phyloP scores from a whole-genome alignment of 2,797 vertebrate genomes.

The Cossypha polioptera region DNA sequence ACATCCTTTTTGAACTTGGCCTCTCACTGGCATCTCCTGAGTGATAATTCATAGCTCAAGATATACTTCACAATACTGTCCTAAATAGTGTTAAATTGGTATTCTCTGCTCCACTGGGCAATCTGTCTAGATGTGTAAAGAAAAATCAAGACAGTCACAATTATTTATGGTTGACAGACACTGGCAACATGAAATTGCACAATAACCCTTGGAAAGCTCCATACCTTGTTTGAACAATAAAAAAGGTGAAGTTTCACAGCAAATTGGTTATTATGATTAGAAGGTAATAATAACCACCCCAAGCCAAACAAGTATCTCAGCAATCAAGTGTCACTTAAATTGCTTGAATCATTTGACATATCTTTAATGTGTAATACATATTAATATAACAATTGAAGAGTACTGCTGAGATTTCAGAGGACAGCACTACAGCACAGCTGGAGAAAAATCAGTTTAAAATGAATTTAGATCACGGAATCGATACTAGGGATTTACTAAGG shows the following conservation, averaged over 20 bases:
- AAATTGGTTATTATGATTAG: conserved; percentile 29
- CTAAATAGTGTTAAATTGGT: conserved; percentile 47
- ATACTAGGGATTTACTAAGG: conserved; percentile 65
- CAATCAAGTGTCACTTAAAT: neutral
- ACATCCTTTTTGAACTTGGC: conserved; percentile 7
- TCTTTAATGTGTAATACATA: neutral
- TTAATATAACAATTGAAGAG: conserved; percentile 10
- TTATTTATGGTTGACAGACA: conserved; percentile 67
- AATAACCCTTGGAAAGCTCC: conserved; percentile 34
- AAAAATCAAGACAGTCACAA: conserved; percentile 43
- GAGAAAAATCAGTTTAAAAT: conserved; percentile 71
- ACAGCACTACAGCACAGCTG: neutral
- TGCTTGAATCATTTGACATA: neutral
- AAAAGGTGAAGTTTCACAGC: conserved; percentile 33
- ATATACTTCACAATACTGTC: conserved; percentile 34
- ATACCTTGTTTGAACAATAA: conserved; percentile 25
- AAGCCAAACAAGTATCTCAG: conserved; percentile 1
- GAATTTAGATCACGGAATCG: conserved; percentile 66
- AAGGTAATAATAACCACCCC: neutral
- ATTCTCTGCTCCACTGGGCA: conserved; percentile 59
- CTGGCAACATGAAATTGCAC: conserved; percentile 36
- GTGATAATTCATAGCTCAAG: conserved; percentile 12
- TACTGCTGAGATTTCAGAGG: neutral
- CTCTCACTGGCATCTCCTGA: neutral
- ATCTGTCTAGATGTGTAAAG: conserved; percentile 27